Evolutionary conservation across 2,888 invertebrate species (phyloP), one percentile per base, ranked within the genome.

Genomic region (Meteorus colon): DNA sequence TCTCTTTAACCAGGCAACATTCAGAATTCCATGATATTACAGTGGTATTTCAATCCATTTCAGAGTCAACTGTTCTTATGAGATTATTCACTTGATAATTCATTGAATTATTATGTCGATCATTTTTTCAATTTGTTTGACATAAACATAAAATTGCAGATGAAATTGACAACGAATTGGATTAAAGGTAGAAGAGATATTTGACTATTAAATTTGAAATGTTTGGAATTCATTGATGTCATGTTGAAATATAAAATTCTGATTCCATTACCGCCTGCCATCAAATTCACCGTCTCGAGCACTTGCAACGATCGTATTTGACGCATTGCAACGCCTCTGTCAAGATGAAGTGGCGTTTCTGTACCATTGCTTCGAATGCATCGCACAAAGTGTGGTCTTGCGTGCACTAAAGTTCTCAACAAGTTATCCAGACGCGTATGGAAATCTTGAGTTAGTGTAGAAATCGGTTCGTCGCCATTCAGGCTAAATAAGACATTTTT

Each of bases 401-500:
- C 97, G 91, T 97, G 97, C 73, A 97, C 97, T 74, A 98, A 91
- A 71, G 97, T 97, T 83, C 97, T 93, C 85, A 98, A 91, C 84
- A 98, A 92, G 91, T 97, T 97, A 91, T 98, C 97, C 80, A 98
- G 92, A 59, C 97, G 93, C 78, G 96, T 96, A 91, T 98, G 97
- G 90, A 98, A 98, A 91, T 98, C 98, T 91, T 97, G 97, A 74
- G 97, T 97, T 77, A 98, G 91, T 45, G 97, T 97, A 65, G 96
- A 95, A 75, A 96, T 94, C 6, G 96, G 95, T 87, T 96, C 96
- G 89, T 95, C 95, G 4, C 95, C 96, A 89, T 95, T 96, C 79
- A 95, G 90, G 77, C 92, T 92, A 81, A 14, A 83, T 85, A 77
- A 73, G 74, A 76, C 76, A 60, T 70, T 29, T 65, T 55, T 24